These are phyloP conservation scores for Sitophilus oryzae DNA, from an alignment of 1,140 invertebrate genomes.

Conservation along the genomic window DNA sequence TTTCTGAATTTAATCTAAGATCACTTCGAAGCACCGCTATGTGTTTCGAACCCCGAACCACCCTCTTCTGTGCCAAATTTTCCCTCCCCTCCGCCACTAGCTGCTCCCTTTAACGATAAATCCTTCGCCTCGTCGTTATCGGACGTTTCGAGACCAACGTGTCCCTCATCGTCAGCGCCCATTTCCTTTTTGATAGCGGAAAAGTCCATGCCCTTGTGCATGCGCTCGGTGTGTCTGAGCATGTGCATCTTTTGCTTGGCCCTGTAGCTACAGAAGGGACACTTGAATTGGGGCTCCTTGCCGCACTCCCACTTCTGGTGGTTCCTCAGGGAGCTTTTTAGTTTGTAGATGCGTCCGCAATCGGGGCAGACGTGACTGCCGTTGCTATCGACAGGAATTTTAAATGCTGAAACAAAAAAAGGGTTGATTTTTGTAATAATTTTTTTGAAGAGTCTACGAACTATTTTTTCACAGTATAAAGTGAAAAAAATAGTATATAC, in stretches of 20 bases:
- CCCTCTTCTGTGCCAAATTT: background rate
- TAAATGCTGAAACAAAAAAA: constrained; percentile 7
- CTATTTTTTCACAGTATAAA: too few species aligned
- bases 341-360: constrained; percentile 32
- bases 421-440: too few species aligned
- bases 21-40: background rate
- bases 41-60: background rate
- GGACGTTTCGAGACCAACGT: background rate
- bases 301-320: constrained; percentile 82
- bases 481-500: too few species aligned
- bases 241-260: constrained; percentile 83
- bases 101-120: constrained; percentile 12
- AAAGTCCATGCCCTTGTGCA: constrained; percentile 52
- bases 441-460: too few species aligned
- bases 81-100: background rate
- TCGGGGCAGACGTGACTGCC: constrained; percentile 19
- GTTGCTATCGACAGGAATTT: constrained; percentile 16
- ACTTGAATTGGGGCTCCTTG: constrained; percentile 77
- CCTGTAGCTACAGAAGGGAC: constrained; percentile 73
- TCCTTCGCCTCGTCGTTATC: constrained; percentile 14
- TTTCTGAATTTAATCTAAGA: too few species aligned
- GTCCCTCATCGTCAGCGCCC: constrained; percentile 7
- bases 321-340: constrained; percentile 66
- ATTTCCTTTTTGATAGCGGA: constrained; percentile 13
- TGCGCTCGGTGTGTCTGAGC: constrained; percentile 71